phyloP scores from a whole-genome alignment of 2,113 vertebrate genomes.

The Upupa epops region DNA sequence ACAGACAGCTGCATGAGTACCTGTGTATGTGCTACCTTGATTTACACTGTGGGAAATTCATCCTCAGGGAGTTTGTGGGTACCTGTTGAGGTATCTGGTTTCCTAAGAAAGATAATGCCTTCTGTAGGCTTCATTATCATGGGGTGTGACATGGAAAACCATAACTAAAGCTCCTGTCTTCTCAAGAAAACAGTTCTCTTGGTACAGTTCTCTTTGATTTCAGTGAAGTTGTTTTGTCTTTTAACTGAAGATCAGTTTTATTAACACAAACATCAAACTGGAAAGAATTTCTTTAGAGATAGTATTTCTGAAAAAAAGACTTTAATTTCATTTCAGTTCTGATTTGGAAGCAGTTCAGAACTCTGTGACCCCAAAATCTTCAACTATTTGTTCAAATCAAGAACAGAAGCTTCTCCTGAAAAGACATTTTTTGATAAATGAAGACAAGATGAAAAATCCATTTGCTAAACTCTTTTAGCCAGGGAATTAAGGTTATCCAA shows the following conservation, averaged over 20 bases:
- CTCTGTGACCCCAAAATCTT: not conserved
- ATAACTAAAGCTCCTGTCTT: not conserved
- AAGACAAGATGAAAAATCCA: not conserved
- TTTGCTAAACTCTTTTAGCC: not conserved
- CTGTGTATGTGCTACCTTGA: not conserved
- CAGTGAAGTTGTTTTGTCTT: not conserved
- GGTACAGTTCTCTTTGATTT: not conserved
- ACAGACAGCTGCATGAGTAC: not conserved
- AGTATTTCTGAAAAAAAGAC: not conserved
- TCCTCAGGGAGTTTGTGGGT: not conserved
- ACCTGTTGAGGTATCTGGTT: not conserved
- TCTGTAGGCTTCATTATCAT: not conserved
- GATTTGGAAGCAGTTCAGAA: not conserved
- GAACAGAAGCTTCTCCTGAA: not conserved
- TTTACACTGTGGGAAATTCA: not conserved
- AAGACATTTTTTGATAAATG: not conserved
- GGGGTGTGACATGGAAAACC: not conserved
- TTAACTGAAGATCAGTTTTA: not conserved
- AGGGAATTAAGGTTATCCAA: not conserved
- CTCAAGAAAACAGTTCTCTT: not conserved
- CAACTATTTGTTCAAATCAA: not conserved
- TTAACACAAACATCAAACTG: not conserved
- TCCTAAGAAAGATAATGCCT: not conserved
- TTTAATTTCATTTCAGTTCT: not conserved
- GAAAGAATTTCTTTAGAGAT: not conserved